Base-by-base conservation (phyloP, 1,140 invertebrate genomes). In the silkworm (Bombyx mori) region DNA sequence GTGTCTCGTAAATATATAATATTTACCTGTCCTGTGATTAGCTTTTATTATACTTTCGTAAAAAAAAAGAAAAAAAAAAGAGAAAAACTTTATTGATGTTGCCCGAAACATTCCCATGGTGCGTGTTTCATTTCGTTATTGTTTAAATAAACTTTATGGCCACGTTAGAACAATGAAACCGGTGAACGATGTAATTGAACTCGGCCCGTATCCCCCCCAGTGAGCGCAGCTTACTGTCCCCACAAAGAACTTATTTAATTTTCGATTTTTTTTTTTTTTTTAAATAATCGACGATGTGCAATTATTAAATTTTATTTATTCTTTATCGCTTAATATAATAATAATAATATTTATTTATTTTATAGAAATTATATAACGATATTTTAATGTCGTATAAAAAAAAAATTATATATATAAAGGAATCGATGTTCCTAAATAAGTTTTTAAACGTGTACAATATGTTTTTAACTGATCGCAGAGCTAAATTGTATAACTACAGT, bases 261-360 rank as follows among this genome's bases (percentile, higher is more conserved):
- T 79, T 82, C 62, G 63, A 79, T 81, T 75, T 69, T 71, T 81
- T 79, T 82, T 79, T 82, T 51, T 10, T 51, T 26, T 50, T 12
- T 48, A 48, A 35, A 80, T 76, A 71, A 72, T 78, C 64, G 54
- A 72, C 65, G 63, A 73, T 77, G 83, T 86, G 83, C 81, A 86
- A 86, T 84, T 77, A 75, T 35, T 3, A 78, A 71, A 74, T 73
- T 79, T 79, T 84, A 86, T 82, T 86, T 84, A 84, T 82, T 75
- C 61, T 75, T 76, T 77, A 80, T 76, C 57, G 78, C 76, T 84
- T 86, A 80, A 78, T 76, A 77, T 79, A 73, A 51, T 51, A 8
- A 50, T 50, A 10, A 48, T 48, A 22, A 49, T 49, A 51, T 3
- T 26, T 82, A 83, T 84, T 86, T 81, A 79, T 83, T 86, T 80